These are phyloP conservation scores for Phaethon lepturus DNA, from an alignment of 2,113 vertebrate species.

Conservation along the genomic window DNA sequence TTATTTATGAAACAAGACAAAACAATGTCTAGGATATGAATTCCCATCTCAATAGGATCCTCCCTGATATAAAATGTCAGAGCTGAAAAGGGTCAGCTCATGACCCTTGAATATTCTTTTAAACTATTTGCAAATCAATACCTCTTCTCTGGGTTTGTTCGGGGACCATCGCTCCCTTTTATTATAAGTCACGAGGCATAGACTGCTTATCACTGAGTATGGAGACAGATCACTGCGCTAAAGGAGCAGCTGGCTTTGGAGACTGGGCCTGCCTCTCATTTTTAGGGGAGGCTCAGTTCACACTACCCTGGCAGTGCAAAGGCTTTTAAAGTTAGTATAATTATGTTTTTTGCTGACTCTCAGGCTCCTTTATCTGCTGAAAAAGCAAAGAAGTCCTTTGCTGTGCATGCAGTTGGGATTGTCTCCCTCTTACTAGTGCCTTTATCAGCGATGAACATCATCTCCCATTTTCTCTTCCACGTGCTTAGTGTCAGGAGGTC, in stretches of 20 bases:
- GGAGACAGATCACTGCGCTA: slow-evolving; percentile 50
- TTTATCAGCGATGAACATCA: neutral
- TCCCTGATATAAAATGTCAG: slow-evolving; percentile 70
- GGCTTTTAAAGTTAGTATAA: neutral
- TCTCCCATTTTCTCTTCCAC: neutral
- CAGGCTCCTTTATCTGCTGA: neutral
- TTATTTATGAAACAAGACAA: slow-evolving; percentile 74
- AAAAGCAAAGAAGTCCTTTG: neutral
- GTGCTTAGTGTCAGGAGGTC: neutral
- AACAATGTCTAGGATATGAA: slow-evolving; percentile 70
- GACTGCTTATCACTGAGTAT: slow-evolving; percentile 36
- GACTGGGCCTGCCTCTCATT: neutral
- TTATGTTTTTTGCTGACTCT: neutral
- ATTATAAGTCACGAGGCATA: slow-evolving; percentile 51
- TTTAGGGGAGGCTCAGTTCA: neutral
- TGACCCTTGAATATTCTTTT: slow-evolving; percentile 72
- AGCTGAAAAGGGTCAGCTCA: slow-evolving; percentile 65
- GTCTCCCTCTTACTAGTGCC: neutral
- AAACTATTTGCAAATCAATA: slow-evolving; percentile 76
- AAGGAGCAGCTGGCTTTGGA: slow-evolving; percentile 52
- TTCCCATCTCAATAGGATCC: slow-evolving; percentile 71
- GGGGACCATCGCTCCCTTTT: slow-evolving; percentile 47
- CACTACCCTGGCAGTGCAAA: neutral
- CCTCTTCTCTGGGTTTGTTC: slow-evolving; percentile 54
- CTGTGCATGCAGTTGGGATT: neutral